These are phyloP conservation scores for Thunnus albacares DNA, from an alignment of 2,797 vertebrate genomes.

Conservation along the genomic window DNA sequence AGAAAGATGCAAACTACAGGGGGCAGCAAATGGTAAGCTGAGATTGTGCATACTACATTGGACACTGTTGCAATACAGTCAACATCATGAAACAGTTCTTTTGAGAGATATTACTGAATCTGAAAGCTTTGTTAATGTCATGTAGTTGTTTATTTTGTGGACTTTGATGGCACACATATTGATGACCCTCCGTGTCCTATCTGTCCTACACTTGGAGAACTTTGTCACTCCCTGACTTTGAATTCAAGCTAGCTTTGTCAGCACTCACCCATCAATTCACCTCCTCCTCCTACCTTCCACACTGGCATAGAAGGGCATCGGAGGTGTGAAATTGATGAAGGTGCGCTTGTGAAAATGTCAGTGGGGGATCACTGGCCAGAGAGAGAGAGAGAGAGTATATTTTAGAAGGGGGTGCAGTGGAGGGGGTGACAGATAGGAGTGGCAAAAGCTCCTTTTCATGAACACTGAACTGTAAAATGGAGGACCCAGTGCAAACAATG, in stretches of 20 bases:
- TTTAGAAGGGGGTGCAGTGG: slow-evolving; percentile 36
- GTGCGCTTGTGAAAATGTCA: slow-evolving; percentile 80
- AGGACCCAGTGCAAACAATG: slow-evolving; percentile 77
- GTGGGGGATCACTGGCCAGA: slow-evolving; percentile 68
- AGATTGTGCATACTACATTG: background rate
- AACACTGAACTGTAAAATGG: slow-evolving; percentile 85
- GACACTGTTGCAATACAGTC: slow-evolving; percentile 9
- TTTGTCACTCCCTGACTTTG: slow-evolving; percentile 60
- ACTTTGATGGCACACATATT: slow-evolving; percentile 32
- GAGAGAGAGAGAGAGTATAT: slow-evolving; percentile 41
- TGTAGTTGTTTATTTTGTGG: slow-evolving; percentile 13
- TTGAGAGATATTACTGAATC: background rate
- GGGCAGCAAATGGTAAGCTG: slow-evolving; percentile 88
- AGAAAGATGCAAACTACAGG: slow-evolving; percentile 82
- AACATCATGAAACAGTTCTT: slow-evolving; percentile 6
- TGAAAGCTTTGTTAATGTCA: slow-evolving; percentile 8
- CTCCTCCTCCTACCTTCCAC: slow-evolving; percentile 54
- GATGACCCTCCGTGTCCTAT: slow-evolving; percentile 39
- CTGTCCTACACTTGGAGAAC: slow-evolving; percentile 55
- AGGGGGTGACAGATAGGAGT: slow-evolving; percentile 64
- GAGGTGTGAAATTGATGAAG: slow-evolving; percentile 81
- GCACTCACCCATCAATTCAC: slow-evolving; percentile 72
- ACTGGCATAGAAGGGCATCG: slow-evolving; percentile 76
- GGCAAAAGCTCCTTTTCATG: slow-evolving; percentile 78
- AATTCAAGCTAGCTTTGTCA: slow-evolving; percentile 70